Conservation (phyloP, 2,888 invertebrate species). For the Agonopterix heracliana region DNA sequence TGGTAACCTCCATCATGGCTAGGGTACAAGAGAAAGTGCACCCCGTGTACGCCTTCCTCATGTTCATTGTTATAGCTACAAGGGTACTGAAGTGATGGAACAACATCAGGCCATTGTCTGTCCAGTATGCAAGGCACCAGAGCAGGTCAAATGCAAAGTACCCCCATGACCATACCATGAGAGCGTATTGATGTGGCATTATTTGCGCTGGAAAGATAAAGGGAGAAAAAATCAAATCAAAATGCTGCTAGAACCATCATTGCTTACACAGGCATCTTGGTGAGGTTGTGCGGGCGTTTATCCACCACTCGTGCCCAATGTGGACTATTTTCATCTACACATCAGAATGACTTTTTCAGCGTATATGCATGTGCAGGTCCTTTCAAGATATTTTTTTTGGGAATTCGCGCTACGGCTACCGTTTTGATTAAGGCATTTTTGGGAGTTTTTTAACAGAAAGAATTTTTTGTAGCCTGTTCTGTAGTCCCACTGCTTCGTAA, state of each 20-base stretch:
- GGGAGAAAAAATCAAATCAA: not conserved
- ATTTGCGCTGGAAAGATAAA: conserved; percentile 36
- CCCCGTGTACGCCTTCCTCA: conserved; percentile 66
- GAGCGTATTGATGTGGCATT: conserved; percentile 44
- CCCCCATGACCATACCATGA: conserved; percentile 77
- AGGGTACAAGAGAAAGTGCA: conserved; percentile 73
- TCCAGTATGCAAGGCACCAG: conserved; percentile 75
- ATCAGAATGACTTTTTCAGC: too few relatives aligned
- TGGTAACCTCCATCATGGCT: conserved; percentile 77
- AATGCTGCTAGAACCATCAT: too few relatives aligned
- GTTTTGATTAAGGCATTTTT: too few relatives aligned
- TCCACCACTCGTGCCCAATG: not conserved
- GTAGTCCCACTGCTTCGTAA: too few relatives aligned
- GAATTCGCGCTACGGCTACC: too few relatives aligned
- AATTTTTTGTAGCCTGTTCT: too few relatives aligned
- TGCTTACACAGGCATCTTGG: too few relatives aligned
- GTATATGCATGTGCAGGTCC: too few relatives aligned
- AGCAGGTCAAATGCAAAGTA: conserved; percentile 78
- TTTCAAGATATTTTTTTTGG: too few relatives aligned
- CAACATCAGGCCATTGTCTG: conserved; percentile 69
- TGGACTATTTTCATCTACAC: too few relatives aligned
- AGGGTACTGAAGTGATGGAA: conserved; percentile 73
- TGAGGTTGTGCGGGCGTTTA: not conserved
- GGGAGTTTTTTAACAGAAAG: not conserved
- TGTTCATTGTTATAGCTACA: conserved; percentile 64